Percentiles rank a stretch among this genome's conserved stretches.
phyloP scores from a whole-genome alignment of 2,888 invertebrate species.

The Xanthia togata region DNA sequence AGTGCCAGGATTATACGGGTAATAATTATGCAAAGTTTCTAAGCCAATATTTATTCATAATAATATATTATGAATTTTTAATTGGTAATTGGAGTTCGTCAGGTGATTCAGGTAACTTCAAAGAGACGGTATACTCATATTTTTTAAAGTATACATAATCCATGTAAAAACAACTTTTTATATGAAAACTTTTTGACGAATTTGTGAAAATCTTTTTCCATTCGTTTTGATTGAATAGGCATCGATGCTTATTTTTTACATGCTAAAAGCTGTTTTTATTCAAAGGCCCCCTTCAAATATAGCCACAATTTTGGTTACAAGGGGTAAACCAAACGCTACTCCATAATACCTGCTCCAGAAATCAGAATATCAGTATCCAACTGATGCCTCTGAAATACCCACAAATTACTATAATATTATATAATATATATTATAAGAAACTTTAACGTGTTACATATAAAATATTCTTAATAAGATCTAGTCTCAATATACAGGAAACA shows the following conservation, averaged over 20 bases:
- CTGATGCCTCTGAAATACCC: background rate
- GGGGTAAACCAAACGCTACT: background rate
- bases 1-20: slow-evolving; percentile 38
- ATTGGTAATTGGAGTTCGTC: slow-evolving; percentile 12
- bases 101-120: slow-evolving; percentile 12
- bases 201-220: background rate
- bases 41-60: slow-evolving; percentile 47
- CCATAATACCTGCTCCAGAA: too few species aligned
- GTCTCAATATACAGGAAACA: too few species aligned
- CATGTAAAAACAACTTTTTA: background rate
- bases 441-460: background rate
- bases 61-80: slow-evolving; percentile 48
- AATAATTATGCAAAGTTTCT: slow-evolving; percentile 41
- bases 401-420: background rate
- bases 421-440: too few species aligned
- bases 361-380: too few species aligned
- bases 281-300: background rate
- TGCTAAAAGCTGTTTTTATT: background rate
- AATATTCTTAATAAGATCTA: background rate
- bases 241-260: background rate
- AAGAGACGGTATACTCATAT: background rate
- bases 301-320: background rate
- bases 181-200: background rate
- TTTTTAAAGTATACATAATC: background rate
- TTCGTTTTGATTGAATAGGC: slow-evolving; percentile 6